phyloP scores from a whole-genome alignment of 2,113 vertebrate species.

The Pedetes capensis region DNA sequence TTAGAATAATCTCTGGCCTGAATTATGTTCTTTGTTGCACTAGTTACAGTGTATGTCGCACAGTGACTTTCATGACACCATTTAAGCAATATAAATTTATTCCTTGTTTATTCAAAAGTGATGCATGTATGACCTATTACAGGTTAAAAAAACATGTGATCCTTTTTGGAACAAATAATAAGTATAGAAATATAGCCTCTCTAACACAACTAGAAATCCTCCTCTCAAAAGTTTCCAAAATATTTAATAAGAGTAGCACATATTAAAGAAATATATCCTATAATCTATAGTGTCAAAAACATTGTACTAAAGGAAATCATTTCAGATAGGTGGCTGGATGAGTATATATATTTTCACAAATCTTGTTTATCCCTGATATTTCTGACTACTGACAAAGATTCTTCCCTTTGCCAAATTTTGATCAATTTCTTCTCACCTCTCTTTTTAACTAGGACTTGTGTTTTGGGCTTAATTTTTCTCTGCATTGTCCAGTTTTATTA shows the following conservation, averaged over 20 bases:
- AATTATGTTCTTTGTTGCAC: background rate
- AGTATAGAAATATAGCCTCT: background rate
- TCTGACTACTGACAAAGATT: background rate
- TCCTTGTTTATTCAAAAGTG: background rate
- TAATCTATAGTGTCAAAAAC: background rate
- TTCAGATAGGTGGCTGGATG: background rate
- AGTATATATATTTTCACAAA: background rate
- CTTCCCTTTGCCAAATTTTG: background rate
- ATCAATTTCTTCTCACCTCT: background rate
- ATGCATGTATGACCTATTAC: background rate
- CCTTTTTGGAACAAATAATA: background rate
- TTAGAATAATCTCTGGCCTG: background rate
- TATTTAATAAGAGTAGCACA: background rate
- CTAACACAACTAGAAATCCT: background rate
- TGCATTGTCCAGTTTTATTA: background rate
- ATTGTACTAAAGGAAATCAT: background rate
- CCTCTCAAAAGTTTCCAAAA: background rate
- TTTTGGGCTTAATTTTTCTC: background rate
- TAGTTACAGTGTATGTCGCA: background rate
- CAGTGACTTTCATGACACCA: background rate
- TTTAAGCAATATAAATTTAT: background rate
- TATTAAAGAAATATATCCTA: background rate
- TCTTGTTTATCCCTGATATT: background rate
- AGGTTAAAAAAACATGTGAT: background rate
- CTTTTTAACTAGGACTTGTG: background rate